Evolutionary conservation across 2,888 invertebrate genomes (phyloP).

Genomic region (Tipula lateralis): DNA sequence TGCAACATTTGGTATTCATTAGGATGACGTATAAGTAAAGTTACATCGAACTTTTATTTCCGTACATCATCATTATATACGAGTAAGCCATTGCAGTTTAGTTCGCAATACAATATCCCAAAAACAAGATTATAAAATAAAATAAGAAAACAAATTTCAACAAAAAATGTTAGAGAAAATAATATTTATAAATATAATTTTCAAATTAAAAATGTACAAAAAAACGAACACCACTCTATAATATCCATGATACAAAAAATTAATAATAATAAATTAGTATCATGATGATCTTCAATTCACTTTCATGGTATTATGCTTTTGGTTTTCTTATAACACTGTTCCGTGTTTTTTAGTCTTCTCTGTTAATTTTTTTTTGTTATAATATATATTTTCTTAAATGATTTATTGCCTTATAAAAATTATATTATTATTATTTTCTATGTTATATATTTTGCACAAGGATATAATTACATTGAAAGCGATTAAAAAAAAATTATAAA

Average conservation of each 20-base stretch:
- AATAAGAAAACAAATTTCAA: neutral
- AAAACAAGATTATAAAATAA: neutral
- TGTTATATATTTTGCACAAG: constrained; percentile 19
- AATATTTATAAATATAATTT: neutral
- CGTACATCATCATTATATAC: neutral
- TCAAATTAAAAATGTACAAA: constrained; percentile 14
- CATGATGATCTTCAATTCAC: constrained; percentile 19
- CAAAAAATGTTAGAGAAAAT: neutral
- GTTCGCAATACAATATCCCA: neutral
- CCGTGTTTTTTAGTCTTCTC: neutral
- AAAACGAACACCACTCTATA: neutral
- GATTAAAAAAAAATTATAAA: neutral
- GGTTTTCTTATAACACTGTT: constrained; percentile 1
- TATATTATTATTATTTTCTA: constrained; percentile 13
- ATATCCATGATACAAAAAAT: neutral
- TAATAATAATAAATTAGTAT: constrained; percentile 24
- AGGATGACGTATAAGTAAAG: too few relatives aligned
- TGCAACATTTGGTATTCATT: neutral
- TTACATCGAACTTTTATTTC: neutral
- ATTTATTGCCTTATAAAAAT: constrained; percentile 9
- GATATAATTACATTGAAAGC: constrained; percentile 13
- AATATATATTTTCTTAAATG: constrained; percentile 15
- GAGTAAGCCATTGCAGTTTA: neutral
- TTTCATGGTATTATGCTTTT: constrained; percentile 11
- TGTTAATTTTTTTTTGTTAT: neutral